phyloP scores from a whole-genome alignment of 2,888 invertebrate species.

The Mamestra brassicae region DNA sequence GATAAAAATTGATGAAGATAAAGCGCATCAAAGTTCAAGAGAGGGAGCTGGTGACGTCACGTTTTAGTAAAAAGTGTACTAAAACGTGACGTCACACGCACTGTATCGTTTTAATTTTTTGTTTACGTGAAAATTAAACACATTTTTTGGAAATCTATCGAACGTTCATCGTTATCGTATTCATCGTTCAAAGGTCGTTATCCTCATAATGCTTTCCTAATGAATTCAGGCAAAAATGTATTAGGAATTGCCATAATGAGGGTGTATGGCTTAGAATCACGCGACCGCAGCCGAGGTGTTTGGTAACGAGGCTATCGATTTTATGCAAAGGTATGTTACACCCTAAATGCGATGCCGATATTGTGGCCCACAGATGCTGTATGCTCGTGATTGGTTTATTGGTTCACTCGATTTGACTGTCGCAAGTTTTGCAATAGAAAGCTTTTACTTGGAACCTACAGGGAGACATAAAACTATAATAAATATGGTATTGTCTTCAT shows the following conservation, averaged over 20 bases:
- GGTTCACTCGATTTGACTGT: constrained; percentile 24
- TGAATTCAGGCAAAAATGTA: constrained; percentile 29
- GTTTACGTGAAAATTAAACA: no score
- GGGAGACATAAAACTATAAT: no score
- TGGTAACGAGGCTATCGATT: constrained; percentile 64
- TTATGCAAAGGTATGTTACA: constrained; percentile 66
- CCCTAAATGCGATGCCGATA: constrained; percentile 56
- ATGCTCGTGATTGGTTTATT: constrained; percentile 51
- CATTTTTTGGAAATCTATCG: no score
- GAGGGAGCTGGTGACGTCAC: no score
- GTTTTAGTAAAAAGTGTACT: no score
- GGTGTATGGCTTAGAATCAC: constrained; percentile 44
- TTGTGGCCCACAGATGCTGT: constrained; percentile 37
- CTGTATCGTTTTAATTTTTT: no score
- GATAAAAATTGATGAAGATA: no score
- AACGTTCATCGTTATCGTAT: not conserved
- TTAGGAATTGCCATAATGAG: constrained; percentile 31
- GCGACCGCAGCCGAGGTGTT: constrained; percentile 53
- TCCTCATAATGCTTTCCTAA: constrained; percentile 33
- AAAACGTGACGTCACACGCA: no score
- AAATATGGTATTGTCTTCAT: no score
- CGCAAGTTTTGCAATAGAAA: constrained; percentile 8
- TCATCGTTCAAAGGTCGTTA: constrained; percentile 19
- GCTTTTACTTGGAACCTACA: constrained; percentile 10
- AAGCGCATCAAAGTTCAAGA: no score